Percentiles rank a stretch among this genome's conserved stretches.
phyloP scores from a whole-genome alignment of 2,113 vertebrate species.

The Tupaia chinensis region DNA sequence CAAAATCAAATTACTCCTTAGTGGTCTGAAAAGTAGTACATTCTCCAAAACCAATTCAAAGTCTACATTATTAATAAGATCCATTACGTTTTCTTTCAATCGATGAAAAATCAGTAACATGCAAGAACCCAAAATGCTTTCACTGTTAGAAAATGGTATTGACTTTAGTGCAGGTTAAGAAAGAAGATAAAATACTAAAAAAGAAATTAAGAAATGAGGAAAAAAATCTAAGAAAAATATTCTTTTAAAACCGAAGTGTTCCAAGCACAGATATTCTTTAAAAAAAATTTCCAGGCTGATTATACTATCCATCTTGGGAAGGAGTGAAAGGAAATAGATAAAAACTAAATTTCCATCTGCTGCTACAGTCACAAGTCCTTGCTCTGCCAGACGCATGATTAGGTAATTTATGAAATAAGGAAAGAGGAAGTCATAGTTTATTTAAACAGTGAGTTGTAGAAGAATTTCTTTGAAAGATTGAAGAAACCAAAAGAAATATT shows the following conservation, averaged over 20 bases:
- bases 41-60: neutral
- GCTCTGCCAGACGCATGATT: neutral
- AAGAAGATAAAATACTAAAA: neutral
- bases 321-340: neutral
- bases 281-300: neutral
- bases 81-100: neutral
- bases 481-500: neutral
- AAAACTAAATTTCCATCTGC: neutral
- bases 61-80: no score
- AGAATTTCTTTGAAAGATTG: neutral
- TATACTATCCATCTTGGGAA: neutral
- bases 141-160: no score
- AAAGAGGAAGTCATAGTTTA: neutral
- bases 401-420: neutral
- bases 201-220: neutral
- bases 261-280: neutral
- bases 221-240: neutral
- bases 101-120: neutral
- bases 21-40: fast-evolving
- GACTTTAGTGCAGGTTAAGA: neutral
- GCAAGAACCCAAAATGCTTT: neutral
- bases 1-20: neutral
- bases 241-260: neutral
- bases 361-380: neutral
- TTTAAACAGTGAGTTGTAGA: neutral